phyloP scores from a whole-genome alignment of 2,888 invertebrate genomes.

The Geophilus truncorum region DNA sequence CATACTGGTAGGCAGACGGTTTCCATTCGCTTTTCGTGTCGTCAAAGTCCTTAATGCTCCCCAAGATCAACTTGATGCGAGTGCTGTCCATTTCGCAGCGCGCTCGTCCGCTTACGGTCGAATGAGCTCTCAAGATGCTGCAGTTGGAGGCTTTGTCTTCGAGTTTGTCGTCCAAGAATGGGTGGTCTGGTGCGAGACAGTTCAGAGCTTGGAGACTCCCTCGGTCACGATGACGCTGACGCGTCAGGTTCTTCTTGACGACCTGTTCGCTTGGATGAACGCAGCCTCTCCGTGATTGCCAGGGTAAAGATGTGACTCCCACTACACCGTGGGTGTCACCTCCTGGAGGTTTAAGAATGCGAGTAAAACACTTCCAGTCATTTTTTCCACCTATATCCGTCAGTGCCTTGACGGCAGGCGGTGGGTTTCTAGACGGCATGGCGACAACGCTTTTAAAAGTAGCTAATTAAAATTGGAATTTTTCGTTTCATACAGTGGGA shows the following conservation, averaged over 20 bases:
- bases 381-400: not conserved
- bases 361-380: not conserved
- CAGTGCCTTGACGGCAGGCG: not conserved
- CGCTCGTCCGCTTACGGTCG: not conserved
- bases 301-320: not conserved
- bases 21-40: not conserved
- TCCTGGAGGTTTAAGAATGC: constrained; percentile 6
- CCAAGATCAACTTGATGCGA: not conserved
- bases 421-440: not conserved
- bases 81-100: not conserved
- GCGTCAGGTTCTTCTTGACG: not conserved
- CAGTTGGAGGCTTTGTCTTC: too few species aligned
- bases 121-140: too few species aligned
- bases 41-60: not conserved
- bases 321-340: not conserved
- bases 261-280: not conserved
- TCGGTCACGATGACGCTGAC: not conserved
- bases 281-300: not conserved
- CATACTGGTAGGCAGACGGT: not conserved
- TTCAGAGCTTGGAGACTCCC: not conserved
- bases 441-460: too few species aligned
- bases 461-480: too few species aligned
- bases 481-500: too few species aligned
- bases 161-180: not conserved
- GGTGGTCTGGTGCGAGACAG: not conserved